Evolutionary conservation across 2,888 invertebrate species (phyloP), one percentile per base, ranked within the genome.

Genomic region (Drosophila ezoana): DNA sequence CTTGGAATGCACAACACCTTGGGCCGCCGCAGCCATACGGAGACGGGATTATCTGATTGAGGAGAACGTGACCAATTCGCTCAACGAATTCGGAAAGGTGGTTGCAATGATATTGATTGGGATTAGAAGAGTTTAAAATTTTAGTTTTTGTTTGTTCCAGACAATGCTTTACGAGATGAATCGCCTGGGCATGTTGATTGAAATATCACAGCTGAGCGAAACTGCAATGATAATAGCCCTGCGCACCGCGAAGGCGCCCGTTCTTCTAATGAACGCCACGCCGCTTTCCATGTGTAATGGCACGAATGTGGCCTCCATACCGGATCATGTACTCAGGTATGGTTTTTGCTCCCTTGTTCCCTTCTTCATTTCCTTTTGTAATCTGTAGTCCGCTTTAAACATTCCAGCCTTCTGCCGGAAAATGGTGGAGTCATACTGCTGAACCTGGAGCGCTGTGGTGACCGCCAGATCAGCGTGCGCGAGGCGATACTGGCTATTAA

Each of bases 241-340:
- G 44, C 92, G 93, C 28, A 93, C 93, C 2, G 94, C 95, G 1
- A 93, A 93, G 76, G 95, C 95, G 0, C 95, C 95, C 1, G 94
- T 95, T 54, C 93, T 95, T 62, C 94, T 94, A 79, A 94, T 94
- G 48, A 95, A 95, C 87, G 94, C 95, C 9, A 94, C 94, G 1
- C 95, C 95, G 13, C 93, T 93, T 62, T 93, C 94, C 0, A 90
- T 95, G 28, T 95, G 95, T 89, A 94, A 95, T 64, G 90, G 96
- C 76, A 95, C 95, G 77, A 94, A 97, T 86, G 97, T 98, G 92
- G 91, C 92, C 18, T 87, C 91, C 11, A 97, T 98, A 81, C 97
- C 97, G 51, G 98, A 98, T 92, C 96, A 97, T 89, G 94, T 96
- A 65, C 93, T 97, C 76, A 91, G 92, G 92, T 92, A 9, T 10